A percentile compares a stretch with the other conserved stretches of the same genome.
Evolutionary conservation across 2,888 invertebrate genomes (phyloP).

Genomic region (Pseudococcus longispinus): DNA sequence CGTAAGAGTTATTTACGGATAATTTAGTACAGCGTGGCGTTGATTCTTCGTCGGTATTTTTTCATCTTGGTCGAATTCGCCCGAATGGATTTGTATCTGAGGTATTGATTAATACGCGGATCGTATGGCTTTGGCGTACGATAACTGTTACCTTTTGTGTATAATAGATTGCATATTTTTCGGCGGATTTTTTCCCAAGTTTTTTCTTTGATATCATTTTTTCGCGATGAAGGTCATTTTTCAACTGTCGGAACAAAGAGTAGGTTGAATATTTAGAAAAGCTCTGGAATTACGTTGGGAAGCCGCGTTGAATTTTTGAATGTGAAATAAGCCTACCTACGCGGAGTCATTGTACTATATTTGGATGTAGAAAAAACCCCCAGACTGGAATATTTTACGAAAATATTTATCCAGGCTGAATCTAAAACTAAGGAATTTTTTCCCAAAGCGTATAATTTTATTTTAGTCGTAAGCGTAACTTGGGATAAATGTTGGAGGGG

Average conservation of each 20-base stretch:
- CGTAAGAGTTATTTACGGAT: not conserved
- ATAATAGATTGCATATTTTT: constrained; percentile 5
- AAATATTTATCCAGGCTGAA: not conserved
- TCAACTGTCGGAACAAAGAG: constrained; percentile 5
- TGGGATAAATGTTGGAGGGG: too few species aligned
- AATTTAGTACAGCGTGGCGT: not conserved
- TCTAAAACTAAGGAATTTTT: too few species aligned
- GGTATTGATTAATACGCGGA: not conserved
- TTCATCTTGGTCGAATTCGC: not conserved
- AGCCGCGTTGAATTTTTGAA: not conserved
- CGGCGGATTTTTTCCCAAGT: not conserved
- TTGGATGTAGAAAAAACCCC: not conserved
- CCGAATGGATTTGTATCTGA: not conserved
- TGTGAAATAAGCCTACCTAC: not conserved
- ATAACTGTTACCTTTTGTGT: not conserved
- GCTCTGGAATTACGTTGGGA: not conserved
- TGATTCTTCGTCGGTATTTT: not conserved
- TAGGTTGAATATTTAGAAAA: not conserved
- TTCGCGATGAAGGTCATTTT: not conserved
- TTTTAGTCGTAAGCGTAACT: too few species aligned
- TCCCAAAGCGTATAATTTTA: too few species aligned
- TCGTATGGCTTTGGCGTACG: not conserved
- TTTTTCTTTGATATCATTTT: not conserved
- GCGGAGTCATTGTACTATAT: not conserved
- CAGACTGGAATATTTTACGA: not conserved